A percentile compares a stretch with the other conserved stretches of the same genome.
Evolutionary conservation across 2,113 vertebrate genomes (phyloP).

Genomic region (Aptenodytes patagonicus): DNA sequence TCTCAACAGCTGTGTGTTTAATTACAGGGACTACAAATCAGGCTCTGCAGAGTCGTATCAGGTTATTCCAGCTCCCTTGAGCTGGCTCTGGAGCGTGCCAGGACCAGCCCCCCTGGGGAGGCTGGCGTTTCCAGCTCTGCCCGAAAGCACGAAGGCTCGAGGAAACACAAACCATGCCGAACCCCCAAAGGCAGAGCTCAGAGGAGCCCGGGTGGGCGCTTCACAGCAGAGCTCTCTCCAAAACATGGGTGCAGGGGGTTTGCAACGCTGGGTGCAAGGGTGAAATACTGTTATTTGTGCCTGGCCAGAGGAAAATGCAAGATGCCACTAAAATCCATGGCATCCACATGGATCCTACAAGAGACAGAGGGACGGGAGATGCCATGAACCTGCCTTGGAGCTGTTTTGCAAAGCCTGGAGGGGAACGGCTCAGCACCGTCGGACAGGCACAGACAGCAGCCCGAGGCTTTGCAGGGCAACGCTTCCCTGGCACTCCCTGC

Average conservation of each 20-base stretch:
- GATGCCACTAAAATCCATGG: neutral
- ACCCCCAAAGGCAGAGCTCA: neutral
- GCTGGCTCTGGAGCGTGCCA: neutral
- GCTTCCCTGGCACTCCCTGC: neutral
- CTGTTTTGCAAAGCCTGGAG: neutral
- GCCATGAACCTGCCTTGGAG: neutral
- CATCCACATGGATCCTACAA: neutral
- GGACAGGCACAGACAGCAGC: neutral
- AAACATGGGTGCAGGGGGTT: neutral
- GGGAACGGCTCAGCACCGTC: neutral
- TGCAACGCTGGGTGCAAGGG: neutral
- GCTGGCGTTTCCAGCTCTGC: neutral
- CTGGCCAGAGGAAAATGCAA: neutral
- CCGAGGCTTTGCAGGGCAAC: neutral
- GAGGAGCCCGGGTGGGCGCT: neutral
- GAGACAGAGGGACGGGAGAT: neutral
- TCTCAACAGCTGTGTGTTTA: conserved; percentile 31
- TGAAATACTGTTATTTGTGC: neutral
- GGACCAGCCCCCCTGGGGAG: rapidly evolving
- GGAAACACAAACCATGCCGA: neutral
- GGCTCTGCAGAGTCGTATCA: neutral
- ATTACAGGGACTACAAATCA: conserved; percentile 12
- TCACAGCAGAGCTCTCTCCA: neutral
- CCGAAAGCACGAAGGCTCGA: rapidly evolving
- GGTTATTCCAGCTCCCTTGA: conserved; percentile 19